phyloP scores from a whole-genome alignment of 2,113 vertebrate genomes.

The Aspidoscelis tigris region DNA sequence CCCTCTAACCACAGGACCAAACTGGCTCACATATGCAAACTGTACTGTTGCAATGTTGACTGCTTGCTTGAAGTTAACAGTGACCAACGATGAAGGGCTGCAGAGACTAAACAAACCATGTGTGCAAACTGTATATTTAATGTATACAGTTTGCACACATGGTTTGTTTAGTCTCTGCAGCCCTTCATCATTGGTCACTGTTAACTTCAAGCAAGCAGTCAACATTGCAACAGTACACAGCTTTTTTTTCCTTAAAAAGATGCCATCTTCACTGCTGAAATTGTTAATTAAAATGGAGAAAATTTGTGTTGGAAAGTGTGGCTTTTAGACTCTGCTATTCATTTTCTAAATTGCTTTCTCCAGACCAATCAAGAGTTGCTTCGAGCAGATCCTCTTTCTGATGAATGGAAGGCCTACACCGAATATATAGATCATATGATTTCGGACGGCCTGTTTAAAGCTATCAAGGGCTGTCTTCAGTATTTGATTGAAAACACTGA shows the following conservation, averaged over 20 bases:
- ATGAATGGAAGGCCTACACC: conserved; percentile 80
- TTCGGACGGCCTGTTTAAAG: conserved; percentile 77
- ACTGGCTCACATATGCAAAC: too few relatives aligned
- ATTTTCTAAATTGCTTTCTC: conserved; percentile 69
- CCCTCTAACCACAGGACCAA: too few relatives aligned
- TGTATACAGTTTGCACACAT: not conserved
- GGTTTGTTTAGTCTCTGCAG: not conserved
- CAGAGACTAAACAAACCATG: not conserved
- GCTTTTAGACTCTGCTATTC: conserved; percentile 60
- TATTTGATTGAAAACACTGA: conserved; percentile 82
- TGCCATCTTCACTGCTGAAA: conserved; percentile 57
- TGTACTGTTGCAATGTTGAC: conserved; percentile 57
- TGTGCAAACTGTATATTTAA: not conserved
- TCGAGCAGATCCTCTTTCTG: conserved; percentile 72
- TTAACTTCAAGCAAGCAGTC: conserved; percentile 64
- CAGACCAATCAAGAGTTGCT: conserved; percentile 84
- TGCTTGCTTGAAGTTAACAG: conserved; percentile 59
- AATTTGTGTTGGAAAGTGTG: conserved; percentile 48
- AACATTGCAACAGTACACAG: conserved; percentile 53
- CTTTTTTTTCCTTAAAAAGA: conserved; percentile 63
- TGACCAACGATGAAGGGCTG: not conserved
- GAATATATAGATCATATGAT: conserved; percentile 80
- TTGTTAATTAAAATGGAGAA: conserved; percentile 61
- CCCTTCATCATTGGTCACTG: not conserved
- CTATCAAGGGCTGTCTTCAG: conserved; percentile 80